Percentiles rank a stretch among this genome's conserved stretches.
Evolutionary conservation across 2,113 vertebrate genomes (phyloP).

Genomic region (Genyomyrus donnyi): DNA sequence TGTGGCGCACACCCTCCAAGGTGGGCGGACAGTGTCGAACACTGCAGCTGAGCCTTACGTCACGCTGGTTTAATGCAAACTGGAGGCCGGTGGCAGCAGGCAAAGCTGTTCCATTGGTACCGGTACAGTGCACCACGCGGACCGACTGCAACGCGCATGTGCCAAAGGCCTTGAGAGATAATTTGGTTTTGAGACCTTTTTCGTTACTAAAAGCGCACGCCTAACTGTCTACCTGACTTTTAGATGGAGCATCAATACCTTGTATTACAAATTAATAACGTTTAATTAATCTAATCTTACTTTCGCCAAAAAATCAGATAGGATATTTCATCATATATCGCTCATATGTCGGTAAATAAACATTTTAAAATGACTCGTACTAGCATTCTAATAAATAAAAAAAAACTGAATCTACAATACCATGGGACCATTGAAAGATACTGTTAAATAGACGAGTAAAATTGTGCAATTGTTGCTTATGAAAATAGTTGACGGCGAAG

Average conservation of each 20-base stretch:
- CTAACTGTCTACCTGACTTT: neutral
- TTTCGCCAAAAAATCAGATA: neutral
- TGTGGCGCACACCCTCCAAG: neutral
- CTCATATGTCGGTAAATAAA: neutral
- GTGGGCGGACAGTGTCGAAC: neutral
- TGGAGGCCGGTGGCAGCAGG: neutral
- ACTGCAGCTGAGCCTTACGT: neutral
- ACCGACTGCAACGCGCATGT: neutral
- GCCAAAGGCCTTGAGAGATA: neutral
- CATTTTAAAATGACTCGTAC: neutral
- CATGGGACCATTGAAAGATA: neutral
- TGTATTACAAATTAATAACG: neutral
- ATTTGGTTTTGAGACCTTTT: neutral
- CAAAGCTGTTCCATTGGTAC: neutral
- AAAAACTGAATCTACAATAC: neutral
- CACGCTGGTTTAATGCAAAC: neutral
- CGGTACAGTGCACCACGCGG: neutral
- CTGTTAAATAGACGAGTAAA: neutral
- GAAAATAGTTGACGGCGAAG: neutral
- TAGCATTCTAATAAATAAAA: neutral
- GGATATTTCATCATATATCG: neutral
- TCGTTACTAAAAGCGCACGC: neutral
- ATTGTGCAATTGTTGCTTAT: neutral
- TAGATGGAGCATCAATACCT: neutral
- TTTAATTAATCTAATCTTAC: neutral